These are phyloP conservation scores for Takifugu rubripes DNA, from an alignment of 2,797 vertebrate genomes.

Conservation along the genomic window DNA sequence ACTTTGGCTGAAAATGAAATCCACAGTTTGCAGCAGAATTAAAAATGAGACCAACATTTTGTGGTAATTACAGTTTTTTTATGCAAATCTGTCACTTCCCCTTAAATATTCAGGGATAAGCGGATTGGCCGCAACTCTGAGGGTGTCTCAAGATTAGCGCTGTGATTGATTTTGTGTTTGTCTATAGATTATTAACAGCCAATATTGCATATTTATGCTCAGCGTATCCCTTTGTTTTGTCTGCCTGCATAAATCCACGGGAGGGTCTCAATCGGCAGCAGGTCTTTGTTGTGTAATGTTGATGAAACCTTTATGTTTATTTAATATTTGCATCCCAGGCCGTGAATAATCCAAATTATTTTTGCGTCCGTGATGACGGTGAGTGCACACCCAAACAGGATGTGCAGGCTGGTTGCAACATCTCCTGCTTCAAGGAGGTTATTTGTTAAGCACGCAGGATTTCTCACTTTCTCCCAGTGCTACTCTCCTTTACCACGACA, in stretches of 20 bases:
- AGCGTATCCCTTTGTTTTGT: conserved; percentile 7
- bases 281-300: neutral
- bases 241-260: neutral
- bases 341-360: no score
- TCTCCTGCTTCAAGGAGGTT: no score
- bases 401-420: no score
- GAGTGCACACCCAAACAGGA: no score
- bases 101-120: neutral
- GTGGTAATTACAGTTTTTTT: conserved; percentile 6
- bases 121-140: neutral
- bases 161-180: neutral
- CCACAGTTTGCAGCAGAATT: neutral
- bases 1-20: neutral
- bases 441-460: no score
- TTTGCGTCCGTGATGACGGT: no score
- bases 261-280: neutral
- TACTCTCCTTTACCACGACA: no score
- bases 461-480: no score
- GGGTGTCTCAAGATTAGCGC: neutral
- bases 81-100: neutral
- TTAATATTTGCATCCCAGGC: no score
- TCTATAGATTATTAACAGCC: conserved; percentile 4
- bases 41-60: conserved; percentile 3
- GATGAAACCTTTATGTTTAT: neutral
- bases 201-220: conserved; percentile 23